Evolutionary conservation across 2,113 vertebrate species (phyloP), one percentile per base, ranked within the genome.

Genomic region (Mandrillus leucophaeus): DNA sequence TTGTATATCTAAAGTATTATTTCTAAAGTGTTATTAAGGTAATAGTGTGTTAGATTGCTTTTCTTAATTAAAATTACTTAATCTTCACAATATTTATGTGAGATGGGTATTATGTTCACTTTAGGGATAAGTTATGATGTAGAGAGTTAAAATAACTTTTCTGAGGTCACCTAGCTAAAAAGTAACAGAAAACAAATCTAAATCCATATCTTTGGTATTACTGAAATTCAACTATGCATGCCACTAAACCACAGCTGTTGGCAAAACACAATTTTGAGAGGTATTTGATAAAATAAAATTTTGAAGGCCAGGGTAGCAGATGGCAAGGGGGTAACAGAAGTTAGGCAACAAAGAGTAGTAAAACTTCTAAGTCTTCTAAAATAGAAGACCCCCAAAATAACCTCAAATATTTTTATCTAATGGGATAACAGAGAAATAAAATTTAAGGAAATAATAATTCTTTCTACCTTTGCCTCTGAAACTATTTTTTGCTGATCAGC

Each of bases 201-300:
- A 81, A 89, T 1, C 2, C 13, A 0, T 45, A 43, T 81, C 57
- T 82, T 81, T 84, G 9, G 12, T 76, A 16, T 85, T 12, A 75
- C 30, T 76, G 6, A 8, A 90, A 78, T 4, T 76, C 40, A 83
- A 17, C 68, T 81, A 22, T 20, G 11, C 27, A 23, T 78, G 20
- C 22, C 66, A 94, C 45, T 72, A 61, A 66, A 43, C 27, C 9
- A 85, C 8, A 95, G 50, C 55, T 30, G 20, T 20, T n/a, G 92
- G 61, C 9, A 70, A 89, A 91, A 88, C 55, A 68, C 27, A 93
- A 73, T 57, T 85, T 40, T 72, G 45, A 95, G 18, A 66, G 35
- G 30, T 83, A 91, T 32, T 88, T 91, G 45, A 30, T 82, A 78
- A 90, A 90, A 68, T 30, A 80, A 75, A 90, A 93, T 55, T 87